Base-by-base conservation (phyloP, 2,888 invertebrate genomes). In the Melikaiella ostensackeni region DNA sequence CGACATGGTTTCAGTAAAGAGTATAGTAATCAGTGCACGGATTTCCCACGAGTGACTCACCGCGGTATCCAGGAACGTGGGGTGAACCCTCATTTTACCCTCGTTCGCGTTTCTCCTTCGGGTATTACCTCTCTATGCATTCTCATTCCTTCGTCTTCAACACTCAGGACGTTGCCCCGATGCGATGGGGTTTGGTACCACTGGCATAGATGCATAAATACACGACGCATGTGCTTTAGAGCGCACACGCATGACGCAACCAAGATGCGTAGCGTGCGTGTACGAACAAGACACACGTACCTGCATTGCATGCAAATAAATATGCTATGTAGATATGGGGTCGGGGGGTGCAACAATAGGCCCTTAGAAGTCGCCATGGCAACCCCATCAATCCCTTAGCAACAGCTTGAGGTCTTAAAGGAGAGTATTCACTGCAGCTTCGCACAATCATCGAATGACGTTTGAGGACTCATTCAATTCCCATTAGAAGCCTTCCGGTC, bases 341-440 rank as follows among this genome's bases (percentile, higher is more conserved):
- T 80, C 79, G 84, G 82, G 81, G 89, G 89, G 89, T 91, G 90
- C 91, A 91, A 91, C 91, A 91, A 91, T 91, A 89, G 90, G 90
- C 88, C 85, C 88, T 89, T 88, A 84, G 85, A 78, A 82, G 91
- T 91, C 88, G 83, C 88, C 89, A 91, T 91, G 88, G 90, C 82
- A 89, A 91, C 91, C 88, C 91, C 91, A 91, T 90, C 89, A 90
- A 91, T 91, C 90, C 90, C 91, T 91, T 91, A 88, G 91, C 90
- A 91, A 91, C 91, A 90, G 91, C 91, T 90, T 89, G 89, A 90
- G 88, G 87, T 91, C 90, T 91, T 91, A 89, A 91, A 91, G 90
- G 90, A 87, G 89, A 88, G 88, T 87, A 89, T 88, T 84, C 86
- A 83, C 85, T 78, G 83, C 79, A 83, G 84, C 79, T 83, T 84